phyloP scores from a whole-genome alignment of 2,888 invertebrate species.

The Himalopsyche tibetana region DNA sequence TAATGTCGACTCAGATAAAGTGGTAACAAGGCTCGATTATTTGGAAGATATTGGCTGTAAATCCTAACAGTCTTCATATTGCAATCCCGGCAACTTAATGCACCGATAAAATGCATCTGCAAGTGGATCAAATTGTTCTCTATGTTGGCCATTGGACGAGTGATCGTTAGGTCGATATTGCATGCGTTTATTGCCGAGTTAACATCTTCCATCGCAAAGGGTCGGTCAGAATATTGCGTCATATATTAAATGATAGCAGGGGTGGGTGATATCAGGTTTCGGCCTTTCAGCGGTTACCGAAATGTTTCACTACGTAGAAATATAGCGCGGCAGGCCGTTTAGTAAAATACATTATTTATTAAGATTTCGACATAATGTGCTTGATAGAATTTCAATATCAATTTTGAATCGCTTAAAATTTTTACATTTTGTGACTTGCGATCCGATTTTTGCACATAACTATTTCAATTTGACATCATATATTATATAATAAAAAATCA shows the following conservation, averaged over 20 bases:
- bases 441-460: too few relatives aligned
- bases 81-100: conserved; percentile 7
- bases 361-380: too few relatives aligned
- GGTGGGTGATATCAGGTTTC: neutral
- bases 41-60: conserved; percentile 2
- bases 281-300: neutral
- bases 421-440: too few relatives aligned
- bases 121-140: conserved; percentile 11
- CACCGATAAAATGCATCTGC: conserved; percentile 49
- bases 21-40: conserved; percentile 1
- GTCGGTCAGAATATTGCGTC: neutral
- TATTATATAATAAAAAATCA: too few relatives aligned
- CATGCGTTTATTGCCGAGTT: conserved; percentile 55
- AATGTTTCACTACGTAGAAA: too few relatives aligned
- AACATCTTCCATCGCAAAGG: conserved; percentile 48
- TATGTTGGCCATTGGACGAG: neutral
- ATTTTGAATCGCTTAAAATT: too few relatives aligned
- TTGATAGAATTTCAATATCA: too few relatives aligned
- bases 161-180: conserved; percentile 44
- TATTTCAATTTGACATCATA: too few relatives aligned
- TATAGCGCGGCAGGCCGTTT: too few relatives aligned
- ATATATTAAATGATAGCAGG: neutral
- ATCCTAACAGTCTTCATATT: neutral
- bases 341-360: too few relatives aligned
- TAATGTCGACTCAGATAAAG: too few relatives aligned